These are phyloP conservation scores for Characodon lateralis DNA, from an alignment of 2,797 vertebrate species.

Conservation along the genomic window DNA sequence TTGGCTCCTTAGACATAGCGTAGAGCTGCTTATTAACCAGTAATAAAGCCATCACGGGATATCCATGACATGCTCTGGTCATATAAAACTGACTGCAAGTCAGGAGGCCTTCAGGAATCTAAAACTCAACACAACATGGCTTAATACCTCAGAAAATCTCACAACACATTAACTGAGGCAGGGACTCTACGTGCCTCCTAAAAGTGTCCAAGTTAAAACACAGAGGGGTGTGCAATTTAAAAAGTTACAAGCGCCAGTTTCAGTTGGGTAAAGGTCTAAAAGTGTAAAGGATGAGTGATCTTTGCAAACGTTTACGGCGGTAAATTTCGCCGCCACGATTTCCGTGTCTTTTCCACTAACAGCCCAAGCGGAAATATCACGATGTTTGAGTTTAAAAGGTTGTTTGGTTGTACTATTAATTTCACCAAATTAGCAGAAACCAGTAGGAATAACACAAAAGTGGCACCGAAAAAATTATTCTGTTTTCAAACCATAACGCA, in stretches of 20 bases:
- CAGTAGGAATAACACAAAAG: not conserved
- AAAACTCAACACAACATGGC: not conserved
- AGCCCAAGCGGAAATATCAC: slow-evolving; percentile 5
- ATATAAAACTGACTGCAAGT: slow-evolving; percentile 12
- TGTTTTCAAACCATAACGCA: no score
- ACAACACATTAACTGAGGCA: not conserved
- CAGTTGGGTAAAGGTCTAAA: not conserved
- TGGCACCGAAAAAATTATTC: not conserved
- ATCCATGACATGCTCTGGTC: slow-evolving; percentile 15
- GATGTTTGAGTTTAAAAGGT: not conserved
- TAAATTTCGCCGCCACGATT: not conserved
- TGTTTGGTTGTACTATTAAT: not conserved
- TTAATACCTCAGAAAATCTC: not conserved
- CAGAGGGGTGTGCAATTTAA: not conserved
- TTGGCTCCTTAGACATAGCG: not conserved
- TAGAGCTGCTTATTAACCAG: slow-evolving; percentile 14
- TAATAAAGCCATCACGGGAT: slow-evolving; percentile 30
- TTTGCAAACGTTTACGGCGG: not conserved
- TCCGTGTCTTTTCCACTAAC: slow-evolving; percentile 2
- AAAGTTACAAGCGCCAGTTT: not conserved
- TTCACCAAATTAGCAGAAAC: fast-evolving
- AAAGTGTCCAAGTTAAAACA: not conserved
- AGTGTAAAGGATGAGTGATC: not conserved
- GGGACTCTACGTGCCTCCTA: not conserved
- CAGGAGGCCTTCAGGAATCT: slow-evolving; percentile 11